Conservation (phyloP, 1,140 invertebrate species). For the Carcinoscorpius rotundicauda region DNA sequence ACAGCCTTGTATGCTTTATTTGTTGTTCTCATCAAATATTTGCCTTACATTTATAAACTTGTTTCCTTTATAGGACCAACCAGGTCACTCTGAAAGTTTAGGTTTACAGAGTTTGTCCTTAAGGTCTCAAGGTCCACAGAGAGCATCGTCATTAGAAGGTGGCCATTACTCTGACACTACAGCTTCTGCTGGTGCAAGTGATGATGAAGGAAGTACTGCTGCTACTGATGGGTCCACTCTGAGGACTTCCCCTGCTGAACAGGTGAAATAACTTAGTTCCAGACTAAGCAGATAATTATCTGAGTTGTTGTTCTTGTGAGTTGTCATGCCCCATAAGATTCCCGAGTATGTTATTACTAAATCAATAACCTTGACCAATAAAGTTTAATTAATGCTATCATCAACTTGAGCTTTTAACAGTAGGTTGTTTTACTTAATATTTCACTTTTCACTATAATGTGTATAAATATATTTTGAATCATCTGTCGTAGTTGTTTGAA, state of each 20-base stretch:
- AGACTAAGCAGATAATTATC: no score
- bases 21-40: constrained; percentile 2
- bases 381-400: no score
- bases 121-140: constrained; percentile 16
- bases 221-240: constrained; percentile 84
- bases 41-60: neutral
- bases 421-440: no score
- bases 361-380: no score
- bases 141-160: constrained; percentile 28
- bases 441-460: no score
- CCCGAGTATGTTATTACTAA: no score
- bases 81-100: constrained; percentile 23
- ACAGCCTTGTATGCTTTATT: neutral
- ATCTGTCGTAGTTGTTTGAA: no score
- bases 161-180: constrained; percentile 63
- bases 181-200: constrained; percentile 69
- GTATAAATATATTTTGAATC: no score
- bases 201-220: constrained; percentile 88
- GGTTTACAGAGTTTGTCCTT: constrained; percentile 17
- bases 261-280: constrained; percentile 32
- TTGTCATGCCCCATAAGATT: no score
- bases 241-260: constrained; percentile 75
- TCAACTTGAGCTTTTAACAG: no score
- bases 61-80: constrained; percentile 27
- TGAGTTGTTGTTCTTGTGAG: no score